Base-by-base conservation (phyloP, 2,888 invertebrate genomes). In the Cephus runcator region DNA sequence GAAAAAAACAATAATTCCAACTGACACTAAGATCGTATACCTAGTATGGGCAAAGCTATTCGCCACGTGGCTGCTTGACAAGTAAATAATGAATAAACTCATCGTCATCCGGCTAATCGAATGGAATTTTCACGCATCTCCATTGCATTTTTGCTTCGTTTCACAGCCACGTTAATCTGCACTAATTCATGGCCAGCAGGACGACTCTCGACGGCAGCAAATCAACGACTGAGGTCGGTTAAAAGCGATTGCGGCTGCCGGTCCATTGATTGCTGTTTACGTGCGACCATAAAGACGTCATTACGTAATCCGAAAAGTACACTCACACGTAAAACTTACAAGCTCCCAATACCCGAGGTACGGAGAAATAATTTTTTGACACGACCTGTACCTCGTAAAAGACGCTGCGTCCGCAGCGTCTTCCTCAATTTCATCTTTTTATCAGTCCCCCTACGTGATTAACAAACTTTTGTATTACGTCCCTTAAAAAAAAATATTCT, bases 261-360 rank as follows among this genome's bases (percentile, higher is more conserved):
- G 84, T 84, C 81, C 86, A 86, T 87, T 87, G 87, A 88, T 88
- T 85, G 87, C 84, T 87, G 87, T 87, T 88, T 88, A 88, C 86
- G 85, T 84, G 85, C 84, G 84, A 85, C 83, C 86, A 87, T 88
- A 89, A 89, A 88, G 87, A 88, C 87, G 85, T 82, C 83, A 87
- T 89, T 89, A 88, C 85, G 85, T 85, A 88, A 89, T 88, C 82
- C 81, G 80, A 84, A 84, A 82, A 83, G 84, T 73, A 71, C 84
- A 84, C 84, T 87, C 85, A 86, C 85, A 83, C 86, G 83, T 85
- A 87, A 86, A 86, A 88, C 85, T 85, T 85, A 87, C 85, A 82
- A 86, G 82, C 81, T 75, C 77, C 12, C 11, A 9, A 23, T 71
- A 30, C 31, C 30, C 30, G 30, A 31, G 69, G n/a, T 71, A 71